Conservation (phyloP, 2,113 vertebrate genomes). For the Phyllostomus hastatus region DNA sequence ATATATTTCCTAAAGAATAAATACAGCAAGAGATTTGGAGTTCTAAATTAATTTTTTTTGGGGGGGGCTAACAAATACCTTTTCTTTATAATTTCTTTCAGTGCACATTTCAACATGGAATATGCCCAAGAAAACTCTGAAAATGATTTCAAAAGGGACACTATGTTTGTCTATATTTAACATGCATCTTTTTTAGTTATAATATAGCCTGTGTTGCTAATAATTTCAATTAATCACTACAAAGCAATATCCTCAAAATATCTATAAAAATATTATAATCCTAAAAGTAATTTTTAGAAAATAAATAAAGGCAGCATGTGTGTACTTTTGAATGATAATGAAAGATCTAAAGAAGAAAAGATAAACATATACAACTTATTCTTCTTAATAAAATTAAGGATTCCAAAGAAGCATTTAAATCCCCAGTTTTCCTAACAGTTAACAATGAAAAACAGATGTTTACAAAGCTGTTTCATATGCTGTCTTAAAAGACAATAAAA, state of each 20-base stretch:
- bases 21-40: slow-evolving; percentile 48
- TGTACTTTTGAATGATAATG: slow-evolving; percentile 3
- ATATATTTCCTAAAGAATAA: slow-evolving; percentile 61
- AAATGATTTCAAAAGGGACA: slow-evolving; percentile 43
- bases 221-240: slow-evolving; percentile 62
- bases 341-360: slow-evolving; percentile 67
- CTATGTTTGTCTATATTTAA: slow-evolving; percentile 38
- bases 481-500: slow-evolving; percentile 83
- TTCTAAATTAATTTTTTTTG: slow-evolving; percentile 47
- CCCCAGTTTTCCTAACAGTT: slow-evolving; percentile 82
- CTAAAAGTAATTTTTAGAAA: slow-evolving; percentile 59
- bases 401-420: slow-evolving; percentile 81
- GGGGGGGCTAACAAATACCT: slow-evolving; percentile 17
- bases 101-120: slow-evolving; percentile 41
- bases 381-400: slow-evolving; percentile 81
- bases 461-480: slow-evolving; percentile 84
- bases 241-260: slow-evolving; percentile 45
- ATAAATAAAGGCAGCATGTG: slow-evolving; percentile 50
- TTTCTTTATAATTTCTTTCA: slow-evolving; percentile 43
- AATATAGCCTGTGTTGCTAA: slow-evolving; percentile 45
- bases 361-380: slow-evolving; percentile 74
- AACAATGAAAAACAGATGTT: slow-evolving; percentile 88
- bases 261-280: slow-evolving; percentile 42
- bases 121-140: slow-evolving; percentile 68
- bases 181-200: slow-evolving; percentile 49